Evolutionary conservation across 92 coral and sea anemone species (phyloP), one percentile per base, ranked within the genome.

Genomic region (Palythoa caribaeorum): DNA sequence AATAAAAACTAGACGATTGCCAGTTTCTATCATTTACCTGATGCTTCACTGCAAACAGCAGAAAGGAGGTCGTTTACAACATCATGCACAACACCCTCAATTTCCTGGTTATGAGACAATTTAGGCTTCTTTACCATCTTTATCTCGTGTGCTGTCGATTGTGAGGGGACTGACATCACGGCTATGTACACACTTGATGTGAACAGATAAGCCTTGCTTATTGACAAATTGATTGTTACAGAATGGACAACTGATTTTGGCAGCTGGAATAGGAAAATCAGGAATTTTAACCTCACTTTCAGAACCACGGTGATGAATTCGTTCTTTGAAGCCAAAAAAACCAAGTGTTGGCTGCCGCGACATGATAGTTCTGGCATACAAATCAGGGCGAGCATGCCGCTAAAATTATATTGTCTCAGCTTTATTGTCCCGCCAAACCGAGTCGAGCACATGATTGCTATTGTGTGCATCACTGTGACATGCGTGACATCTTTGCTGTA

Each of bases 141-240:
- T 57, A 57, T 57, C 79, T 75, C 60, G 40, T 77, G 65, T 77
- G 65, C 83, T 52, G 83, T 77, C 83, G 83, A 53, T 77, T 53
- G 65, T 62, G 66, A 53, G 81, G 81, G 66, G 50, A 77, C 81
- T 77, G 83, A 77, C 68, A 54, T 52, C 83, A 77, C 51, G 83
- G 83, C 68, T 54, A 47, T 77, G 83, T 53, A 77, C 44, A 77
- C 83, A 77, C 69, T 50, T 77, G 68, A 77, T 77, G 83, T 77
- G 68, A 52, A 54, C 66, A 19, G 83, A 77, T 54, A 77, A 77
- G 83, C 81, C 81, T 77, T 77, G 48, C 66, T 77, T 77, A 77
- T 77, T 77, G 83, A 77, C 21, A 77, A 77, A 77, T 77, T 78
- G 69, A 78, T 78, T 78, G 83, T 78, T 78, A 78, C 69, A 78